Conservation (phyloP, 2,797 vertebrate species). For the Leontopithecus rosalia region DNA sequence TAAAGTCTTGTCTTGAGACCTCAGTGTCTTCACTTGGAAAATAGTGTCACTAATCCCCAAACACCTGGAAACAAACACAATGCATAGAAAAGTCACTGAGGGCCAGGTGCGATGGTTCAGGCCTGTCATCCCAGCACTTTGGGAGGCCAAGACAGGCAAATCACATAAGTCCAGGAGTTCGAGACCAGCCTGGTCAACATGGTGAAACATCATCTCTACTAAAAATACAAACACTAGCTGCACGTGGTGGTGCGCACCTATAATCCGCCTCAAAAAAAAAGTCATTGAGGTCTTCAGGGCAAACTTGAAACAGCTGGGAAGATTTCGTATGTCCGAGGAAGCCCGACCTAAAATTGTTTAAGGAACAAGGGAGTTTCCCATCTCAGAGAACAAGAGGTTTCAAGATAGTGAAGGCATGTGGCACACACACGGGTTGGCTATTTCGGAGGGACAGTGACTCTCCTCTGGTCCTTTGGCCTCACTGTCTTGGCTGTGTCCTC, state of each 20-base stretch:
- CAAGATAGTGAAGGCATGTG: not conserved
- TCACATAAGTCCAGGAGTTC: no score
- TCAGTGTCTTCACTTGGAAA: not conserved
- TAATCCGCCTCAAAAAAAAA: no score
- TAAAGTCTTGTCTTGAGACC: not conserved
- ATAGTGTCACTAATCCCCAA: not conserved
- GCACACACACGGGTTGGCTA: not conserved
- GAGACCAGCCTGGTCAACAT: no score
- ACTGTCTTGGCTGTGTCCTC: not conserved
- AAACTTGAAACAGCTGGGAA: not conserved
- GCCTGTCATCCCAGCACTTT: no score
- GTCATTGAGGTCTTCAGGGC: not conserved
- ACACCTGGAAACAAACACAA: not conserved
- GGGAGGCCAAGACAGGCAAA: no score
- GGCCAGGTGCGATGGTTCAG: no score
- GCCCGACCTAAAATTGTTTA: not conserved
- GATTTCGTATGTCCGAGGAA: not conserved
- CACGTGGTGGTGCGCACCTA: no score
- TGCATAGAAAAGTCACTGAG: not conserved
- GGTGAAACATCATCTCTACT: no score
- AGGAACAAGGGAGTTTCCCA: not conserved
- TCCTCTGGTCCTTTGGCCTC: fast-evolving
- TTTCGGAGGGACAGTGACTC: not conserved
- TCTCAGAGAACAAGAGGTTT: not conserved
- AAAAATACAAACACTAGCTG: no score